These are phyloP conservation scores for Parascotia fuliginaria DNA, from an alignment of 2,888 invertebrate species.

Conservation along the genomic window DNA sequence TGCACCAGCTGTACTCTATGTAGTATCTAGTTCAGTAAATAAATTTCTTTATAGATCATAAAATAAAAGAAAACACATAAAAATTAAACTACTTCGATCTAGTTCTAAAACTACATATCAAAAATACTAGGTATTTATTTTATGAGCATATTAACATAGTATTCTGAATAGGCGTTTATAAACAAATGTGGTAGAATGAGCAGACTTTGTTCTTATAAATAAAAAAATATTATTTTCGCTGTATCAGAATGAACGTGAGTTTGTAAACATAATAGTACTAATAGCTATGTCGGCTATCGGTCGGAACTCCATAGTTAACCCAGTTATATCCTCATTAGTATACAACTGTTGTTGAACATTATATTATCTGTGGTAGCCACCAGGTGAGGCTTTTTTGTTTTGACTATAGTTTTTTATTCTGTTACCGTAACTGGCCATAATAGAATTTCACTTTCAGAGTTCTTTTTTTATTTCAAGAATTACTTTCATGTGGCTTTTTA, in stretches of 20 bases:
- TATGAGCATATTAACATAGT: too few relatives aligned
- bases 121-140: too few relatives aligned
- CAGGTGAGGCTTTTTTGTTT: background rate
- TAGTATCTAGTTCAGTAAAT: too few relatives aligned
- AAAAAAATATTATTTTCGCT: background rate
- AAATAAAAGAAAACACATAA: too few relatives aligned
- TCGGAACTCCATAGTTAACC: conserved; percentile 1
- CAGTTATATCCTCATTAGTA: background rate
- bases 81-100: too few relatives aligned
- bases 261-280: background rate
- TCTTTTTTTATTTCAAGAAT: conserved; percentile 3
- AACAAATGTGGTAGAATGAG: background rate
- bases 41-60: too few relatives aligned
- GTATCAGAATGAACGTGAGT: background rate
- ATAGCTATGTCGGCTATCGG: background rate
- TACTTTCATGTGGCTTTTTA: conserved; percentile 3
- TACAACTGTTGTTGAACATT: too few relatives aligned
- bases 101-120: too few relatives aligned
- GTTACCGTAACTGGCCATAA: conserved; percentile 12
- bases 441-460: conserved; percentile 17
- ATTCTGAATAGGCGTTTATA: background rate
- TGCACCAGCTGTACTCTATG: too few relatives aligned
- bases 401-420: conserved; percentile 1
- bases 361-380: too few relatives aligned
- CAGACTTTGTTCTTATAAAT: background rate